Evolutionary conservation across 1,140 invertebrate genomes (phyloP).

Genomic region (Batillaria attramentaria): DNA sequence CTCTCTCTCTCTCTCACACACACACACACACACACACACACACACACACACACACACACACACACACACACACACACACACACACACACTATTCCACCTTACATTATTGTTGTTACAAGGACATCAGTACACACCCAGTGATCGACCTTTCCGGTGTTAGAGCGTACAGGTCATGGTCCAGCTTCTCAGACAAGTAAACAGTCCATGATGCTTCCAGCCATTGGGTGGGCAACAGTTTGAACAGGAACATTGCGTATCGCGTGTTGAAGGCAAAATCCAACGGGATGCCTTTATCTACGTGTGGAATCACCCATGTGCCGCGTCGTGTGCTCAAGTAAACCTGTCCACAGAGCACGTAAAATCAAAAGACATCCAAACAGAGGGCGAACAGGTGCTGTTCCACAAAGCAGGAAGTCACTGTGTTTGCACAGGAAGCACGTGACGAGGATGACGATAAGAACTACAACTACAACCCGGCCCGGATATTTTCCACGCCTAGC

Average conservation of each 20-base stretch:
- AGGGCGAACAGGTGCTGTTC: too few relatives aligned
- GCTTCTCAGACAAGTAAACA: not conserved
- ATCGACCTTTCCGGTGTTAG: not conserved
- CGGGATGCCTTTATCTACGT: conserved; percentile 60
- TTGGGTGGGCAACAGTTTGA: not conserved
- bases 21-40: too few relatives aligned
- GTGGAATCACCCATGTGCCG: conserved; percentile 73
- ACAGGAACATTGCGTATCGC: not conserved
- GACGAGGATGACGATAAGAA: too few relatives aligned
- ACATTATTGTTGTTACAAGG: too few relatives aligned
- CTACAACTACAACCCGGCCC: too few relatives aligned
- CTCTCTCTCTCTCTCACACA: too few relatives aligned
- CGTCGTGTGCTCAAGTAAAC: conserved; percentile 73
- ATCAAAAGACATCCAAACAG: too few relatives aligned
- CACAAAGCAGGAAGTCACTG: too few relatives aligned
- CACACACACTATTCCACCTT: not conserved
- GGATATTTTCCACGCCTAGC: too few relatives aligned
- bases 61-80: not conserved
- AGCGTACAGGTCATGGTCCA: conserved; percentile 71
- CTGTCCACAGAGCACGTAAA: too few relatives aligned
- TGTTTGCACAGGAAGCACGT: too few relatives aligned
- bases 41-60: conserved; percentile 7
- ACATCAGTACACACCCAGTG: not conserved
- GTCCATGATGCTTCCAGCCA: not conserved
- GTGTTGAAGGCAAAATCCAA: conserved; percentile 48